These are phyloP conservation scores for Schizotus pectinicornis DNA, from an alignment of 2,888 invertebrate genomes.

Conservation along the genomic window DNA sequence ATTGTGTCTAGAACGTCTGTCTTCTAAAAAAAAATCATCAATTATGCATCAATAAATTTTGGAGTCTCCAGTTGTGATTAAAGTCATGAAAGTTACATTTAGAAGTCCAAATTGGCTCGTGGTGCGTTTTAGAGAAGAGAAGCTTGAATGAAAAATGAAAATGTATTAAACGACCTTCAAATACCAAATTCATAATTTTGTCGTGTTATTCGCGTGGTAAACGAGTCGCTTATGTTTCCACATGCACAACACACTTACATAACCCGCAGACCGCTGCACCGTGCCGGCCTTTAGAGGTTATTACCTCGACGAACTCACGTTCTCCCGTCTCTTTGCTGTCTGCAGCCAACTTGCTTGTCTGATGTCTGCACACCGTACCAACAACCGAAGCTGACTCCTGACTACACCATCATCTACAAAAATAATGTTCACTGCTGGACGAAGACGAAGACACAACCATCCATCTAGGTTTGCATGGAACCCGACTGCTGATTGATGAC, in stretches of 20 bases:
- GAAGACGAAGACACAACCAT: not conserved
- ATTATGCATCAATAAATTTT: too few relatives aligned
- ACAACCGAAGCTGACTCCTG: slow-evolving; percentile 3
- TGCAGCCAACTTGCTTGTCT: slow-evolving; percentile 24
- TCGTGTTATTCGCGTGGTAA: not conserved
- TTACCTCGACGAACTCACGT: slow-evolving; percentile 32
- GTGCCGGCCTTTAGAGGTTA: slow-evolving; percentile 33
- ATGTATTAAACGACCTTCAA: too few relatives aligned
- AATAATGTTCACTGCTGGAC: not conserved
- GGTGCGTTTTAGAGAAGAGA: too few relatives aligned
- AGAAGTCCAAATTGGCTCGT: too few relatives aligned
- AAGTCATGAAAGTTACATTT: too few relatives aligned
- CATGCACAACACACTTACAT: slow-evolving; percentile 29
- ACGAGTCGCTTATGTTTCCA: slow-evolving; percentile 26
- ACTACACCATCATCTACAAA: slow-evolving; percentile 1
- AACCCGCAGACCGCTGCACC: slow-evolving; percentile 22
- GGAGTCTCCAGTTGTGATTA: too few relatives aligned
- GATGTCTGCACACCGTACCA: slow-evolving; percentile 24
- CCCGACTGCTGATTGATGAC: too few relatives aligned
- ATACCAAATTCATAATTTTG: too few relatives aligned
- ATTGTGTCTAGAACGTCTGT: too few relatives aligned
- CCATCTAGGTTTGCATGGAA: too few relatives aligned
- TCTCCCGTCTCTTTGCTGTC: slow-evolving; percentile 32
- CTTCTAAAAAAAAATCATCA: too few relatives aligned
- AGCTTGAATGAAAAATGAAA: too few relatives aligned